Evolutionary conservation across 2,797 vertebrate species (phyloP), one percentile per base, ranked within the genome.

Genomic region (Vultur gryphus): DNA sequence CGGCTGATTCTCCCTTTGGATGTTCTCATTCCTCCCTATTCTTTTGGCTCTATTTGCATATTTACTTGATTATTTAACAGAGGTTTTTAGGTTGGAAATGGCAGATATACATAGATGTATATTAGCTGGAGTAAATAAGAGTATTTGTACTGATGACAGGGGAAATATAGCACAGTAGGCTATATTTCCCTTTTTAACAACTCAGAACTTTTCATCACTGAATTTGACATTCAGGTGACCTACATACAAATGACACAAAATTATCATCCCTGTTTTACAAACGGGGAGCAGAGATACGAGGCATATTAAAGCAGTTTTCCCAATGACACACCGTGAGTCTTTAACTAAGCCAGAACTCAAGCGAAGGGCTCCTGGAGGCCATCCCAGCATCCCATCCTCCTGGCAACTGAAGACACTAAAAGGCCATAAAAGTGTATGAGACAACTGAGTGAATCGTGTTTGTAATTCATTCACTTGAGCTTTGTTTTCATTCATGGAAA

Each of bases 401-500:
- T 87, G 73, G 26, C 70, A 82, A 93, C 52, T 37, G 65, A 88
- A 92, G 87, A 69, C 79, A 79, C 76, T 93, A 84, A 95, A 95
- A 95, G 82, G 83, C 62, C 66, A 59, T 95, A 91, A 93, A 97
- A 81, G 51, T 51, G 20, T 94, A 55, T 84, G 77, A 93, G 91
- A 76, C 65, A 82, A 80, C 58, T 49, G 77, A 90, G 87, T 88
- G 83, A 95, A 95, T 93, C 77, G 84, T 64, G 87, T 51, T 41
- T 0, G 2, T 87, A 93, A 89, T 90, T 95, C 62, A 79, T 76
- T 92, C 86, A 87, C 52, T 93, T 89, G 52, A 84, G 37, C 77
- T 95, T 94, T 94, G 90, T 92, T 95, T 96, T 95, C 88, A 89
- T 95, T 89, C 94, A 92, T 26, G 44, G 57, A 76, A 59, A 39